Evolutionary conservation across 2,888 invertebrate genomes (phyloP).

Genomic region (Drosophila kuntzei): DNA sequence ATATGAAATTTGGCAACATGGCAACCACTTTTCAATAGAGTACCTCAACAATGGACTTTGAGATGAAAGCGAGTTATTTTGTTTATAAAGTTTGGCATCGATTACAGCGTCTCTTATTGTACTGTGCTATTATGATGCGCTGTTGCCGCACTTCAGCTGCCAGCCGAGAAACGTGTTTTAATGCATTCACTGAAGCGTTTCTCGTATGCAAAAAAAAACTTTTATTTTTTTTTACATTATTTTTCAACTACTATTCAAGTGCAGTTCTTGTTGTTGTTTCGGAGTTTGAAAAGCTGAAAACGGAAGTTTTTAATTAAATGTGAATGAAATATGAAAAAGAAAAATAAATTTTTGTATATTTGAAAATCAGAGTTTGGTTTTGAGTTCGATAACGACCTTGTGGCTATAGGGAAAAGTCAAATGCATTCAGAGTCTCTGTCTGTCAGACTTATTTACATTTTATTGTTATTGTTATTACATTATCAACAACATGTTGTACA

Average conservation of each 20-base stretch:
- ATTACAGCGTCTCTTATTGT: slow-evolving; percentile 43
- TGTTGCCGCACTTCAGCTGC: slow-evolving; percentile 54
- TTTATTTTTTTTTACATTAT: not conserved
- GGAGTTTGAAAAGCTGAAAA: slow-evolving; percentile 32
- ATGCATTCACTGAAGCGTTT: slow-evolving; percentile 60
- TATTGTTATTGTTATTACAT: slow-evolving; percentile 74
- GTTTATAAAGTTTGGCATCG: slow-evolving; percentile 40
- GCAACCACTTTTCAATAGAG: slow-evolving; percentile 1
- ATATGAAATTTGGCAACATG: slow-evolving; percentile 9
- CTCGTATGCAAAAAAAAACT: slow-evolving; percentile 42
- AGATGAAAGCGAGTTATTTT: slow-evolving; percentile 18
- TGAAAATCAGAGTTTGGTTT: slow-evolving; percentile 9
- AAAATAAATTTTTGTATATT: slow-evolving; percentile 1
- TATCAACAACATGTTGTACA: slow-evolving; percentile 67
- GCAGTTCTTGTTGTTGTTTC: slow-evolving; percentile 53
- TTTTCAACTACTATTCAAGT: slow-evolving; percentile 50
- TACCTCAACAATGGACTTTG: slow-evolving; percentile 39
- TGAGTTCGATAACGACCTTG: slow-evolving; percentile 47
- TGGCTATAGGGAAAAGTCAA: slow-evolving; percentile 34
- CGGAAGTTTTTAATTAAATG: slow-evolving; percentile 76
- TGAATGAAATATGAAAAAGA: slow-evolving; percentile 36
- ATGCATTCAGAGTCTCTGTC: slow-evolving; percentile 15
- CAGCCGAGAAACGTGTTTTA: slow-evolving; percentile 56
- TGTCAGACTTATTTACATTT: slow-evolving; percentile 45
- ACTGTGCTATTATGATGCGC: slow-evolving; percentile 16